Evolutionary conservation across 2,113 vertebrate genomes (phyloP), one percentile per base, ranked within the genome.

Genomic region (Ophthalmotilapia sp.): DNA sequence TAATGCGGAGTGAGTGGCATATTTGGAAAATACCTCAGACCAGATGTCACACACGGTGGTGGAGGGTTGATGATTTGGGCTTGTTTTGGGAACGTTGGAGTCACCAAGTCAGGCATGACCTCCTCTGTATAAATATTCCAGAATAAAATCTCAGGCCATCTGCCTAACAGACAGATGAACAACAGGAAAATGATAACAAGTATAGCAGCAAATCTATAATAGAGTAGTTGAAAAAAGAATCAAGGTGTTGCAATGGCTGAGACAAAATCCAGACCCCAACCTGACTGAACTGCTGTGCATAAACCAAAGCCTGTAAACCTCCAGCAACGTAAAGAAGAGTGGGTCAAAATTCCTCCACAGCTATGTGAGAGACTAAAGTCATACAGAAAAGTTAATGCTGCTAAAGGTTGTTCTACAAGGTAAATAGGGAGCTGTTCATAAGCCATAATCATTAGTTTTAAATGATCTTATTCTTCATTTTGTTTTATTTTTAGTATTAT

Each of bases 1-100:
- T 40, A 42, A 23, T 42, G 36, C 0, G 1, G 2, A 23, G 36
- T 0, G 1, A 23, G 36, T 0, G 1, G n/a, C 36, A 42, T 42
- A 40, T 40, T 42, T 70, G 65, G 65, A 23, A 42, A 1, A 70
- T 21, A 70, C 65, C 5, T 70, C 12, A 70, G 13, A 70, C 65
- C 60, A 38, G 33, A 13, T 42, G 62, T 68, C 19, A 40, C 23
- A 40, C 7, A 1, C 3, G 5, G 12, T 14, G 62, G 62, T 68
- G n/a, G 62, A 40, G n/a, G 7, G n/a, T 21, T 1, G 36, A 70
- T 70, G 65, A 70, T 70, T 42, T 0, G 38, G 65, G 36, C 38
- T 70, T 70, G 38, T 23, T 70, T 9, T 42, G 38, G 65, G 36
- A 14, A 70, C n/a, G 1, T 70, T 42, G 65, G n/a, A 42, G 65